Evolutionary conservation across 2,113 vertebrate species (phyloP), one percentile per base, ranked within the genome.

Genomic region (Verasper variegatus): DNA sequence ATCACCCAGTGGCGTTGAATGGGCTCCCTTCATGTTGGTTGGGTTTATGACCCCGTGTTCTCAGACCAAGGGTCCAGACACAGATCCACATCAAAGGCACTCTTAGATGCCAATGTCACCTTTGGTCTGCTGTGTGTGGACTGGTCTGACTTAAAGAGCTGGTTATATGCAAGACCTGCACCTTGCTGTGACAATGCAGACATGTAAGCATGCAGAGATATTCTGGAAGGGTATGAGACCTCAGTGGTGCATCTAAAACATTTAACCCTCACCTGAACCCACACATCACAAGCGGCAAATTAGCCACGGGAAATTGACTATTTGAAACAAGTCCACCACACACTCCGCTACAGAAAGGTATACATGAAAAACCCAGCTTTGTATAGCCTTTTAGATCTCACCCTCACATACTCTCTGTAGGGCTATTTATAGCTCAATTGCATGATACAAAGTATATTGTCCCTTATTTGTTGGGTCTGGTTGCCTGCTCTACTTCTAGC

Each of bases 21-120:
- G 82, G 92, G 67, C 76, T 74, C 86, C 80, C 91, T 94, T 94
- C 87, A 94, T 94, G 81, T 82, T 3, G 35, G 76, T 57, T 0
- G 65, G 73, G 85, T 94, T 94, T 94, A 94, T 88, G 88, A 91
- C 88, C 85, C 82, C 21, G 60, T 67, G 35, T 85, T 82, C 88
- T 82, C 84, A 84, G 83, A 88, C 82, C 84, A 82, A 56, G 71
- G 78, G 71, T 82, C 57, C 71, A 86, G 92, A 94, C 93, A 90
- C 71, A 54, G 72, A 91, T 91, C 91, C 86, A 78, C 89, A 90
- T 92, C 92, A 92, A 93, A 92, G 87, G 63, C 75, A 56, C 63
- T 67, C 85, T 90, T 87, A 86, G 85, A 90, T 88, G 89, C 68
- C 27, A 68, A 52, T 72, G 69, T 87, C 89, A 87, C 86, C 84